These are phyloP conservation scores for Sebastes umbrosus DNA, from an alignment of 2,797 vertebrate species.

Conservation along the genomic window DNA sequence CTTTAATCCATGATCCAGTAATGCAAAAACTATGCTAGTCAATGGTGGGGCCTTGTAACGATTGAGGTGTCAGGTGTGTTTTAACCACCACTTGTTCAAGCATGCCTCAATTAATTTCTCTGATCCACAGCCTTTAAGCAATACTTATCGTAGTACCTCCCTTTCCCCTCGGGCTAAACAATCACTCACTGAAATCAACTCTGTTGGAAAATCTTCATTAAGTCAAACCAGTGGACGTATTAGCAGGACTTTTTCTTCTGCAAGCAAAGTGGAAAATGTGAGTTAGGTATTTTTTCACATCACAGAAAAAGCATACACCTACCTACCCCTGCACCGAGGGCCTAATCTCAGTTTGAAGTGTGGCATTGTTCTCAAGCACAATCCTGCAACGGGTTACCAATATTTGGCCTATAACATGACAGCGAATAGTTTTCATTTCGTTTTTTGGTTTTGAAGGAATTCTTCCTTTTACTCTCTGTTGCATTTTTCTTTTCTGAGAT, in stretches of 20 bases:
- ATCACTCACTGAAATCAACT: constrained; percentile 23
- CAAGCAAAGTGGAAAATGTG: not conserved
- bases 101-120: constrained; percentile 50
- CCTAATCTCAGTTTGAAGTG: constrained; percentile 6
- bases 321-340: constrained; percentile 18
- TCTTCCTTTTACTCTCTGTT: not conserved
- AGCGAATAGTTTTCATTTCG: not conserved
- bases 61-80: constrained; percentile 29
- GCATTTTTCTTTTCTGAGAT: not conserved
- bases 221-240: constrained; percentile 4
- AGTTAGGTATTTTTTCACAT: not conserved
- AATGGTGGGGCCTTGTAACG: constrained; percentile 57
- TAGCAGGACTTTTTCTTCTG: not conserved
- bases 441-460: not conserved
- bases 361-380: constrained; percentile 36
- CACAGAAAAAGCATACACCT: not conserved
- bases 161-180: not conserved
- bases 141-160: constrained; percentile 44
- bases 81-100: constrained; percentile 49
- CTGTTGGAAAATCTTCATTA: constrained; percentile 5
- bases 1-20: constrained; percentile 68
- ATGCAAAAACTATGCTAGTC: constrained; percentile 74
- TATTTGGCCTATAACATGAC: constrained; percentile 13
- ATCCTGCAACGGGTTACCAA: not conserved
- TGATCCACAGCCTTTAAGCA: constrained; percentile 65